Evolutionary conservation across 2,888 invertebrate genomes (phyloP).

Genomic region (Conops quadrifasciatus): DNA sequence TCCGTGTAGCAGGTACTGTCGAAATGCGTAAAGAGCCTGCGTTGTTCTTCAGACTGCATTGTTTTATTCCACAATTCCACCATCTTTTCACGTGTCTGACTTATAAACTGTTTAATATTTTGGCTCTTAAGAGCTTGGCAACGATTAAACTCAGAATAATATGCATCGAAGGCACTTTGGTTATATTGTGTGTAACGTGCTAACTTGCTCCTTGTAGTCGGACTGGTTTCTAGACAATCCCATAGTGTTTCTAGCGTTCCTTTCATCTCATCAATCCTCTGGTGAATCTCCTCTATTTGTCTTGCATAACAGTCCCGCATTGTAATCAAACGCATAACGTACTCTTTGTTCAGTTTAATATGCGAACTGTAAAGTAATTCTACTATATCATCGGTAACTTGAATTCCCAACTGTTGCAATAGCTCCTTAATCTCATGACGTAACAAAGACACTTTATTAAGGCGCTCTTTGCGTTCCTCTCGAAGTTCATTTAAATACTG

Average conservation of each 20-base stretch:
- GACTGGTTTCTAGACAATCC: constrained; percentile 78
- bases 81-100: constrained; percentile 75
- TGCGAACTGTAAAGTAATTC: constrained; percentile 64
- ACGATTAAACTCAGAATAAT: constrained; percentile 74
- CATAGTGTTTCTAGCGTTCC: constrained; percentile 74
- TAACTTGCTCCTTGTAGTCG: constrained; percentile 72
- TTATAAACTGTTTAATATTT: constrained; percentile 73
- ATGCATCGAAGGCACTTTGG: constrained; percentile 56
- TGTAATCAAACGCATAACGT: constrained; percentile 71
- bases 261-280: constrained; percentile 70
- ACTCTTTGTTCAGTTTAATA: constrained; percentile 71
- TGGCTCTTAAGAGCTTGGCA: constrained; percentile 79
- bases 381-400: constrained; percentile 53
- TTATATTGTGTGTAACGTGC: constrained; percentile 60
- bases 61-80: constrained; percentile 79
- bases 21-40: constrained; percentile 72
- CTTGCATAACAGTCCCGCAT: constrained; percentile 70
- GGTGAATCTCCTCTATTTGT: constrained; percentile 69
- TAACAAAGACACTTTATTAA: constrained; percentile 58
- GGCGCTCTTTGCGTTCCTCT: constrained; percentile 69
- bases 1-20: constrained; percentile 78
- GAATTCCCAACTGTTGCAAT: constrained; percentile 60
- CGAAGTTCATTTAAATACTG: constrained; percentile 70
- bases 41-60: constrained; percentile 72
- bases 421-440: constrained; percentile 63